Evolutionary conservation across 2,888 invertebrate species (phyloP).

Genomic region (Orthonevra nobilis): DNA sequence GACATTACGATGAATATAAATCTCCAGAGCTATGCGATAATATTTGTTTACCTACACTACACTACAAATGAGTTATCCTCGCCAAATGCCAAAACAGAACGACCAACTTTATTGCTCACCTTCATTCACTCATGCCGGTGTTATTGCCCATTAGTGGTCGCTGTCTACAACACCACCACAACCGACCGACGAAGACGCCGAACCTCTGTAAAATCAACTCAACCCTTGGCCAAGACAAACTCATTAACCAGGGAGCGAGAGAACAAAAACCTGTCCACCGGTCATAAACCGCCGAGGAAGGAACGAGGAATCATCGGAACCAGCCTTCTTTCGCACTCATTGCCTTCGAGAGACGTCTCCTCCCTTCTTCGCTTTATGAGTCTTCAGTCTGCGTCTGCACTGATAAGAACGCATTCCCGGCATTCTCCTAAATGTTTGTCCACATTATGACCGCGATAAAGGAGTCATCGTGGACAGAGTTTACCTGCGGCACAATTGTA

Average conservation of each 20-base stretch:
- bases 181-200: constrained; percentile 11
- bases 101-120: constrained; percentile 9
- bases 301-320: constrained; percentile 52
- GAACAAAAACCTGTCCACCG: constrained; percentile 45
- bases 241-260: constrained; percentile 59
- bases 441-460: constrained; percentile 66
- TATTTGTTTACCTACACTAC: constrained; percentile 32
- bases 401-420: constrained; percentile 61
- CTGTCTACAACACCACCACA: neutral
- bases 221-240: constrained; percentile 56
- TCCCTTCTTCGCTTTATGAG: constrained; percentile 53
- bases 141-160: constrained; percentile 32
- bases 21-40: constrained; percentile 31
- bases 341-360: constrained; percentile 28
- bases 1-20: constrained; percentile 33
- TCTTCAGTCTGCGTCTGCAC: constrained; percentile 30
- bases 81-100: constrained; percentile 4
- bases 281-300: constrained; percentile 57
- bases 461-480: constrained; percentile 51
- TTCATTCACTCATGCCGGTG: constrained; percentile 44
- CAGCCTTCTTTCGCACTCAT: constrained; percentile 2
- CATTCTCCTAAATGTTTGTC: constrained; percentile 60
- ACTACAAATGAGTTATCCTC: constrained; percentile 41
- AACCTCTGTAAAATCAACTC: constrained; percentile 12
- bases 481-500: constrained; percentile 37